Conservation (phyloP, 2,888 invertebrate genomes). For the Dorcus parallelipipedus region DNA sequence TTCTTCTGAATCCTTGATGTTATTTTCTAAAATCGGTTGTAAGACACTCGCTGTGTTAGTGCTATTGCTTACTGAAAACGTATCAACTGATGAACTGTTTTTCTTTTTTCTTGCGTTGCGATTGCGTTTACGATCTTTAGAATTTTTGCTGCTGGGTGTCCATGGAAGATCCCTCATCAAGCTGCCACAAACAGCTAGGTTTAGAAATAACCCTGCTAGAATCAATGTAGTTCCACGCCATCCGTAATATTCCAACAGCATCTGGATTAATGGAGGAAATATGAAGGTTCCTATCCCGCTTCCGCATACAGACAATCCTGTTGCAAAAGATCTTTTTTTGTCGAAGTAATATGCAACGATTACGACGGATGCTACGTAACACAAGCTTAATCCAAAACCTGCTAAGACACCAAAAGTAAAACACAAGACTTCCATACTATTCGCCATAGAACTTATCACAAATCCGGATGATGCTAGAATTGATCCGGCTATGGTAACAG, state of each 20-base stretch:
- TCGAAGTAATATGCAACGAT: conserved; percentile 90
- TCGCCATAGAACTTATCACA: conserved; percentile 70
- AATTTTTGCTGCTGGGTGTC: conserved; percentile 61
- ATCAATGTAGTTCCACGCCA: conserved; percentile 84
- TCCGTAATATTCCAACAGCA: conserved; percentile 71
- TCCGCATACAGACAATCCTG: conserved; percentile 82
- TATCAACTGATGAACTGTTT: conserved; percentile 65
- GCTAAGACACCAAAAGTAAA: conserved; percentile 80
- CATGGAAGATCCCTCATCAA: conserved; percentile 75
- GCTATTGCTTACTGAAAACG: conserved; percentile 67
- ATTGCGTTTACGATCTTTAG: conserved; percentile 60
- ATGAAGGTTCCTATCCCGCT: conserved; percentile 86
- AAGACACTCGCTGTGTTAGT: conserved; percentile 60
- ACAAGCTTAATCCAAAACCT: conserved; percentile 80
- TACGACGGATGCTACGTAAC: conserved; percentile 87
- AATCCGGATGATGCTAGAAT: conserved; percentile 74
- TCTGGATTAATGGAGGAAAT: conserved; percentile 76
- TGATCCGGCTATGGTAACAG: conserved; percentile 75
- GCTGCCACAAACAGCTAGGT: conserved; percentile 77
- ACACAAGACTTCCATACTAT: conserved; percentile 74
- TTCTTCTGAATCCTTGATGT: conserved; percentile 28
- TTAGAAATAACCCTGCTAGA: conserved; percentile 74
- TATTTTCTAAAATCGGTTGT: conserved; percentile 52
- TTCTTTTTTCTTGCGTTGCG: conserved; percentile 55
- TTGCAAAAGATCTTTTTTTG: conserved; percentile 77